Base-by-base conservation (phyloP, 2,797 vertebrate species). In the Sternotherus odoratus region DNA sequence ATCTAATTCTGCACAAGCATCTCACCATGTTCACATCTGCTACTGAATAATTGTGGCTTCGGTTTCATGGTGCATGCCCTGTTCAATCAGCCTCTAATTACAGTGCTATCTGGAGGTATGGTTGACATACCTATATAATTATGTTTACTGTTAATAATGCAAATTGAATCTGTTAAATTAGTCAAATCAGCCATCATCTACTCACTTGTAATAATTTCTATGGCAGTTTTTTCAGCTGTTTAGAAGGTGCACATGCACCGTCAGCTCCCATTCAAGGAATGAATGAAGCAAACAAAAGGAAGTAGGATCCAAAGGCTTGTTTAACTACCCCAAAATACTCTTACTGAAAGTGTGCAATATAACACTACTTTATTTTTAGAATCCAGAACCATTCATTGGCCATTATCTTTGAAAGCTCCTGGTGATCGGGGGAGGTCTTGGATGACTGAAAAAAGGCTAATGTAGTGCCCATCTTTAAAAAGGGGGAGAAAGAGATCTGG, bases 61-160 rank as follows among this genome's bases (percentile, higher is more conserved):
- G 5, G 83, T 94, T 96, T 95, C 48, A 54, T 78, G 82, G 84
- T 79, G 85, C 57, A 17, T 26, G 43, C 56, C 66, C 89, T 94
- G 89, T 79, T 90, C 87, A 96, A 93, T 96, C 91, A 94, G 78
- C 77, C 79, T 51, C 77, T 95, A 95, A 96, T 95, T 96, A 91
- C 95, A 90, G 87, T 5, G 1, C 92, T 95, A 63, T 92, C 88
- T 94, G 82, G 77, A 95, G 85, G 77, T 91, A 95, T 57, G 86
- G 91, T 83, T 94, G 92, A 82, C 87, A 81, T 54, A 96, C 63
- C 89, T 86, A 2, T 72, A 75, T 96, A 94, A 97, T 97, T 94
- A 92, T 89, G 84, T 95, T 96, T 97, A 94, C 92, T 96, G 89
- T 95, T 96, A 96, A 96, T 95, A 95, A 94, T 87, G 83, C 85